Percentiles rank a stretch among this genome's conserved stretches.
Conservation (phyloP, 1,140 invertebrate species). For the Helicoverpa armigera region DNA sequence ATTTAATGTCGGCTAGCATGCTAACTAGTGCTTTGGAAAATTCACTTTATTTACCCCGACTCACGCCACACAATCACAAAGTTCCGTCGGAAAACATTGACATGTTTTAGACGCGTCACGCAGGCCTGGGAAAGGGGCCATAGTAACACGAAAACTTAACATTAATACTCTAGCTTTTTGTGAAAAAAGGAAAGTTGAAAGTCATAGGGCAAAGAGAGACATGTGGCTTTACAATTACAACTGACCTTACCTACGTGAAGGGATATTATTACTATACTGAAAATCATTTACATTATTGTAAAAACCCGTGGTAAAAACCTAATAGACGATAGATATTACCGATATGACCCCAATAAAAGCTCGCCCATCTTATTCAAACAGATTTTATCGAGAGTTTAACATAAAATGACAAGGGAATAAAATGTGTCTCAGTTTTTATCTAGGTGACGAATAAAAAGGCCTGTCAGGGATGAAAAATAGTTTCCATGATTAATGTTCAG, state of each 20-base stretch:
- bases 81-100: neutral
- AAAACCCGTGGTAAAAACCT: no score
- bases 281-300: no score
- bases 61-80: neutral
- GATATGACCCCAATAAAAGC: constrained; percentile 3
- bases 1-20: constrained; percentile 1
- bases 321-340: neutral
- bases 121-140: neutral
- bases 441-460: constrained; percentile 4
- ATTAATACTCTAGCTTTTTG: no score
- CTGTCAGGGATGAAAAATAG: constrained; percentile 34
- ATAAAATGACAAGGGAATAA: constrained; percentile 25
- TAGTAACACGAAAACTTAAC: neutral
- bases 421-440: constrained; percentile 28
- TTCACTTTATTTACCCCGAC: neutral
- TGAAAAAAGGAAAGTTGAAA: no score
- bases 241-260: no score
- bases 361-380: constrained; percentile 21
- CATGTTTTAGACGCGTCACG: neutral
- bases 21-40: constrained; percentile 9
- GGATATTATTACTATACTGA: no score
- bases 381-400: constrained; percentile 18
- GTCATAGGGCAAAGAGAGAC: no score
- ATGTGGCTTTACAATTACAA: no score
- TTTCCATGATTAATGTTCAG: constrained; percentile 20